A percentile compares a stretch with the other conserved stretches of the same genome.
Evolutionary conservation across 2,797 vertebrate species (phyloP).

Genomic region (Smutsia temminckii): DNA sequence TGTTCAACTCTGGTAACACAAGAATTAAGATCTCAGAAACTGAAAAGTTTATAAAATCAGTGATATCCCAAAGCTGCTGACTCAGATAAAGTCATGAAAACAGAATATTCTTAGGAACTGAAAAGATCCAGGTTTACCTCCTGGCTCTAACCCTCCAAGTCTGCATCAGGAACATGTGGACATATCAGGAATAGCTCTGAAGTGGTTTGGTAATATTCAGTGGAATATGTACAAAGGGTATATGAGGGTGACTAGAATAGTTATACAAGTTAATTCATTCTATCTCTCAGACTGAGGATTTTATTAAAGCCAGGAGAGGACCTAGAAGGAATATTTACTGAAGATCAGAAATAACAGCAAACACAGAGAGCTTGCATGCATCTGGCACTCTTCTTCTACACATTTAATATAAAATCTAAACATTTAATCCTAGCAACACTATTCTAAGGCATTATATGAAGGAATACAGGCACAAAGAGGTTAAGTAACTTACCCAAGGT

Average conservation of each 20-base stretch:
- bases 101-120: background rate
- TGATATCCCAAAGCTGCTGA: background rate
- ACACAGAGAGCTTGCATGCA: background rate
- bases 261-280: background rate
- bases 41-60: background rate
- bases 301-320: background rate
- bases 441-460: background rate
- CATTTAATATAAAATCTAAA: background rate
- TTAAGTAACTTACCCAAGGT: background rate
- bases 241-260: background rate
- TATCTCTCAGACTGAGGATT: background rate
- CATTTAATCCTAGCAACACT: background rate
- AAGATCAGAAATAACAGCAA: background rate
- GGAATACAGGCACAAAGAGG: background rate
- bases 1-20: background rate
- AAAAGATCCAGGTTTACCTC: background rate
- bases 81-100: background rate
- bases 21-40: conserved; percentile 32
- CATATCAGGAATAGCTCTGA: background rate
- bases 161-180: background rate
- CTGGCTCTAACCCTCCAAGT: background rate
- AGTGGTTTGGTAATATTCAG: background rate
- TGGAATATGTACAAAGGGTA: background rate
- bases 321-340: background rate
- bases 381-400: background rate